Evolutionary conservation across 2,113 vertebrate species (phyloP).

Genomic region (Tachysurus vachellii): DNA sequence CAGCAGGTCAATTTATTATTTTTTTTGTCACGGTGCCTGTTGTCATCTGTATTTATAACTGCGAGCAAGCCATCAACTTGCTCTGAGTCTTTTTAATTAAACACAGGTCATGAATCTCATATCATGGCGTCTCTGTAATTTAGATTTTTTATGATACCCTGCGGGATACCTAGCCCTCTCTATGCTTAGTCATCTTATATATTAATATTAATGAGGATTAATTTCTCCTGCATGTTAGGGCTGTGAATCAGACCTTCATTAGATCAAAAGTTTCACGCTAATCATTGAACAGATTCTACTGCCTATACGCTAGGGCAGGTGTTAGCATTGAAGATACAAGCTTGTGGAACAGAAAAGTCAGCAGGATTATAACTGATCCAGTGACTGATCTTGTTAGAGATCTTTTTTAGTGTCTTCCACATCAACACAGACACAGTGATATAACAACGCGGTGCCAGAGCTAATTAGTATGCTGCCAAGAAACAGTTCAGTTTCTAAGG

Average conservation of each 20-base stretch:
- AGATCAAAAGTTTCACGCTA: slow-evolving; percentile 42
- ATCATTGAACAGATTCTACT: neutral
- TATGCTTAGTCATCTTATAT: slow-evolving; percentile 40
- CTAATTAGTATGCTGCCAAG: neutral
- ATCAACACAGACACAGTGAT: slow-evolving; percentile 9
- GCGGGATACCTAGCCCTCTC: slow-evolving; percentile 32
- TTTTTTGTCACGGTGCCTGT: neutral
- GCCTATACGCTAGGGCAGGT: neutral
- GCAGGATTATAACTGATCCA: slow-evolving; percentile 22
- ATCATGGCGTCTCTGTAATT: slow-evolving; percentile 47
- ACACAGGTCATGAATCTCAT: slow-evolving; percentile 45
- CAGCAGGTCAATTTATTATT: neutral
- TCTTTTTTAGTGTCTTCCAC: neutral
- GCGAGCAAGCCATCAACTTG: neutral
- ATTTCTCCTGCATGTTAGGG: slow-evolving; percentile 48
- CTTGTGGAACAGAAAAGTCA: neutral
- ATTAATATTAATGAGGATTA: slow-evolving; percentile 63
- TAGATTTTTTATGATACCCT: slow-evolving; percentile 55
- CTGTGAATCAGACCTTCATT: slow-evolving; percentile 25
- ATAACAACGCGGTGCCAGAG: neutral
- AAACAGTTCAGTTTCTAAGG: neutral
- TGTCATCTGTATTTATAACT: slow-evolving; percentile 25
- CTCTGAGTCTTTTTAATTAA: slow-evolving; percentile 52
- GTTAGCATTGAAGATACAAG: neutral
- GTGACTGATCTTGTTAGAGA: neutral